Conservation (phyloP, 2,113 vertebrate species). For the Eubucco bourcierii region DNA sequence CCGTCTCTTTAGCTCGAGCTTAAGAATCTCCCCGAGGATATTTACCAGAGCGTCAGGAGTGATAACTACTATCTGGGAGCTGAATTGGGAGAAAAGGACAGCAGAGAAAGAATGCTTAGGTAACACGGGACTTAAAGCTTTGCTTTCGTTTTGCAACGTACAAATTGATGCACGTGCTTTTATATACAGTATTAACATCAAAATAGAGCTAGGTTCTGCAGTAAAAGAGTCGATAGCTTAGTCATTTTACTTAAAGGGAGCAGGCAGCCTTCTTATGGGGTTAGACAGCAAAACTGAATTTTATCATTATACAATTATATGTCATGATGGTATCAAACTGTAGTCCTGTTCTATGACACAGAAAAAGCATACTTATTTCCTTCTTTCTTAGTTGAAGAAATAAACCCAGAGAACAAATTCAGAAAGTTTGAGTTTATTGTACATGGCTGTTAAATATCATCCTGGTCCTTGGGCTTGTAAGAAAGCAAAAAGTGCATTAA, state of each 20-base stretch:
- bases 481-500: conserved; percentile 61
- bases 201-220: conserved; percentile 69
- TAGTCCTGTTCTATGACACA: conserved; percentile 57
- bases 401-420: conserved; percentile 33
- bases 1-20: conserved; percentile 51
- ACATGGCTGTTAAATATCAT: conserved; percentile 42
- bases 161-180: conserved; percentile 63
- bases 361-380: conserved; percentile 55
- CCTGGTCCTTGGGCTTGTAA: conserved; percentile 45
- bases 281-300: conserved; percentile 80
- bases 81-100: conserved; percentile 57
- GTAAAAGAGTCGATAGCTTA: conserved; percentile 85
- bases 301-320: conserved; percentile 45
- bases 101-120: conserved; percentile 73
- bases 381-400: conserved; percentile 62
- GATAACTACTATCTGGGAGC: conserved; percentile 65
- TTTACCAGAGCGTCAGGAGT: conserved; percentile 60
- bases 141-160: conserved; percentile 54
- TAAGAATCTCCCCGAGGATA: conserved; percentile 66
- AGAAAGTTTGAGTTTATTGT: conserved; percentile 60
- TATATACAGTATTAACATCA: conserved; percentile 37
- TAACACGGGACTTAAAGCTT: conserved; percentile 67
- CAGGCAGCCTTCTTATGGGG: conserved; percentile 76
- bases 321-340: conserved; percentile 39
- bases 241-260: conserved; percentile 80